phyloP scores from a whole-genome alignment of 2,888 invertebrate genomes.

The Neoaliturus tenellus region DNA sequence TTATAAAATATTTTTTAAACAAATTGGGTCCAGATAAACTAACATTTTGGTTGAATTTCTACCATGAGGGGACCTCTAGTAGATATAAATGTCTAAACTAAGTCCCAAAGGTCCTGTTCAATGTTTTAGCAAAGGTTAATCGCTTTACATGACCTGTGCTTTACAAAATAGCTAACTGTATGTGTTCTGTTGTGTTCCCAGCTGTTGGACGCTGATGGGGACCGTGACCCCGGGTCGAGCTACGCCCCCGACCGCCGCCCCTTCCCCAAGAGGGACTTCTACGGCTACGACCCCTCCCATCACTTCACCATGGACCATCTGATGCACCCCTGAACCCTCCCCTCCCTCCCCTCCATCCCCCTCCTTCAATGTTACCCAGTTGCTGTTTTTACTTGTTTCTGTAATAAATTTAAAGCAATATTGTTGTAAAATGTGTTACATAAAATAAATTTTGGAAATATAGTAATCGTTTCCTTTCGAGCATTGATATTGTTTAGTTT shows the following conservation, averaged over 20 bases:
- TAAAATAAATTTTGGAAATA: constrained; percentile 49
- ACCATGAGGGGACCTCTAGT: no score
- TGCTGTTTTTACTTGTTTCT: constrained; percentile 47
- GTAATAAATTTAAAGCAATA: constrained; percentile 51
- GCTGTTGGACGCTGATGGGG: constrained; percentile 63
- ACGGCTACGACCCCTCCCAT: constrained; percentile 53
- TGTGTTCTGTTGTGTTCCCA: constrained; percentile 41
- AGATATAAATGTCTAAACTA: no score
- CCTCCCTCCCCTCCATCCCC: background rate
- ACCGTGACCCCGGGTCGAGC: constrained; percentile 54
- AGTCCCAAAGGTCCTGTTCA: no score
- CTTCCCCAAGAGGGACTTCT: constrained; percentile 53
- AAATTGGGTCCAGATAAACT: no score
- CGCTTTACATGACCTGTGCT: no score
- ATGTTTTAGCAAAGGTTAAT: no score
- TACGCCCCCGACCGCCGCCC: constrained; percentile 44
- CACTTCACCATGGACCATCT: constrained; percentile 55
- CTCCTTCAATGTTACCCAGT: constrained; percentile 8
- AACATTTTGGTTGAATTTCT: no score
- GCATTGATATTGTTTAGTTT: constrained; percentile 24
- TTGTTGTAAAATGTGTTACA: constrained; percentile 47
- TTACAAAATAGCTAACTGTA: no score
- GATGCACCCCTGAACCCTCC: constrained; percentile 18
- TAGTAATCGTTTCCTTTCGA: constrained; percentile 33
- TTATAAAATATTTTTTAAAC: no score